These are phyloP conservation scores for Dorcus parallelipipedus DNA, from an alignment of 2,888 invertebrate genomes.

Conservation along the genomic window DNA sequence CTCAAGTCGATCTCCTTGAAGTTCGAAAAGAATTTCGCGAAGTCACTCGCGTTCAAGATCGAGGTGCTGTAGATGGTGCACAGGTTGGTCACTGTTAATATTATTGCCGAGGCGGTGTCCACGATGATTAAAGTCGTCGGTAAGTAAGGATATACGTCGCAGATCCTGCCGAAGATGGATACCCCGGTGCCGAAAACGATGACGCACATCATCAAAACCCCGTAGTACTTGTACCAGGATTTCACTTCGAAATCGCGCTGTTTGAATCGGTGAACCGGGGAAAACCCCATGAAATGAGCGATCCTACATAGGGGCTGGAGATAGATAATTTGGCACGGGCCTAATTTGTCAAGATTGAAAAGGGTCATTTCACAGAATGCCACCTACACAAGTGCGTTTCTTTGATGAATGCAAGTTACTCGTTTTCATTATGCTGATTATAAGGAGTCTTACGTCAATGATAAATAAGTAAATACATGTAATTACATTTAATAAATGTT, in stretches of 20 bases:
- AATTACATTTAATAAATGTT: too few species aligned
- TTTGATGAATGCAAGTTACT: too few species aligned
- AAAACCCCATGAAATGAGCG: background rate
- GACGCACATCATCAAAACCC: background rate
- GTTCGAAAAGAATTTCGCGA: background rate
- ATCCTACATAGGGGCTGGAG: too few species aligned
- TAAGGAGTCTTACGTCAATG: too few species aligned
- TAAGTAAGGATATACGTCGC: background rate
- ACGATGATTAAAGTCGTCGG: slow-evolving; percentile 3
- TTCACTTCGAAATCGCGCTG: background rate
- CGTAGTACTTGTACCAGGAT: background rate
- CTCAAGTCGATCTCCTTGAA: background rate
- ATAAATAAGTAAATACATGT: too few species aligned
- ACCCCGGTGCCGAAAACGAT: background rate
- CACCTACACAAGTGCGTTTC: too few species aligned
- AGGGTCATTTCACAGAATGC: too few species aligned
- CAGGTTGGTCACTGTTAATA: background rate
- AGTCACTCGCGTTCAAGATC: background rate
- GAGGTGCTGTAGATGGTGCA: background rate
- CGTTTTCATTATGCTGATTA: too few species aligned
- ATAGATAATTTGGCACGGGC: too few species aligned
- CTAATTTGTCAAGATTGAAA: too few species aligned
- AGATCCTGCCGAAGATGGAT: slow-evolving; percentile 1
- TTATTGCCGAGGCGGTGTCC: background rate
- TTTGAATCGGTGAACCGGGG: background rate